These are phyloP conservation scores for Drosophila mayri DNA, from an alignment of 1,140 invertebrate species.

Conservation along the genomic window DNA sequence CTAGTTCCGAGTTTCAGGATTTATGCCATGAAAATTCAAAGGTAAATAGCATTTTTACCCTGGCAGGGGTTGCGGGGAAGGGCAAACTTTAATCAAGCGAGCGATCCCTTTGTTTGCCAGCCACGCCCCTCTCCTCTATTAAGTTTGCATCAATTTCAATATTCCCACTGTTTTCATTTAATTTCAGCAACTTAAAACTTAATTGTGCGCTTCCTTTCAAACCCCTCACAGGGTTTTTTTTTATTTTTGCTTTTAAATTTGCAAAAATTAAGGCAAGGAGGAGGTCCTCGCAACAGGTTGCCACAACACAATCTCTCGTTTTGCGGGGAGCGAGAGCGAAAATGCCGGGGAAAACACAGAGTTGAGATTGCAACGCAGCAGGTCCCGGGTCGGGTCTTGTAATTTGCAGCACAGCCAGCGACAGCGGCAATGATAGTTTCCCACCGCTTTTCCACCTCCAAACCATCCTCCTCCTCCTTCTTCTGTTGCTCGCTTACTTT, in stretches of 20 bases:
- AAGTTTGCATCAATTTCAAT: constrained; percentile 83
- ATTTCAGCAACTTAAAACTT: constrained; percentile 82
- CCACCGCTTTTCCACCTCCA: neutral
- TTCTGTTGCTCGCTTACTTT: constrained; percentile 8
- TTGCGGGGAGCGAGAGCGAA: constrained; percentile 12
- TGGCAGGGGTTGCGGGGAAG: neutral
- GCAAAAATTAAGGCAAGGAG: constrained; percentile 75
- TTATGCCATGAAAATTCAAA: constrained; percentile 79
- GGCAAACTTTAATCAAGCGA: constrained; percentile 77
- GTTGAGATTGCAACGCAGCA: constrained; percentile 64
- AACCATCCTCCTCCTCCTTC: neutral
- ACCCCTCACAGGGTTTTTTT: neutral
- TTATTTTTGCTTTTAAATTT: constrained; percentile 74
- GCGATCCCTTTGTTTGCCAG: constrained; percentile 70
- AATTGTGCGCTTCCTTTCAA: constrained; percentile 73
- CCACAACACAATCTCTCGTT: constrained; percentile 59
- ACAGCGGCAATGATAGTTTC: constrained; percentile 77
- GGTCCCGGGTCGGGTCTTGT: constrained; percentile 69
- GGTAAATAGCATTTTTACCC: constrained; percentile 67
- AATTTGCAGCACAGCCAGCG: constrained; percentile 72
- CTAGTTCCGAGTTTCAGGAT: constrained; percentile 48
- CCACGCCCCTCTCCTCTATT: constrained; percentile 48
- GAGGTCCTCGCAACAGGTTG: constrained; percentile 71
- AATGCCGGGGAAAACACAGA: constrained; percentile 6
- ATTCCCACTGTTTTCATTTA: constrained; percentile 83